These are phyloP conservation scores for Cyprinodon brontotheroides DNA, from an alignment of 2,113 vertebrate species.

Conservation along the genomic window DNA sequence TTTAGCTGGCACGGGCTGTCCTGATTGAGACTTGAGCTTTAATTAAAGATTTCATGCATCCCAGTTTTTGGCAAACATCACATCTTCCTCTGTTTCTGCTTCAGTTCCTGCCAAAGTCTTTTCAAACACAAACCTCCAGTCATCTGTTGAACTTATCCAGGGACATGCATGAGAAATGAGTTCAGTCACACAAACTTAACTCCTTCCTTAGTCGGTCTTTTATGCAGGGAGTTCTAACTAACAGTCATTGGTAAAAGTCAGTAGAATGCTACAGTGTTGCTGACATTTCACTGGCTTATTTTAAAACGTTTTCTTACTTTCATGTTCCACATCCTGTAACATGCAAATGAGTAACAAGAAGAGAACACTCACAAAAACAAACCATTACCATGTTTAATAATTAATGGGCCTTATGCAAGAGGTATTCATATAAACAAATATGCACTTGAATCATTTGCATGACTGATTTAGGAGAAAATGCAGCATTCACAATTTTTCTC, in stretches of 20 bases:
- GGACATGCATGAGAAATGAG: neutral
- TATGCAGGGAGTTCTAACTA: neutral
- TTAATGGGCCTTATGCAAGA: too few relatives aligned
- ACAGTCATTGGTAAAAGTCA: neutral
- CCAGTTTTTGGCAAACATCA: slow-evolving; percentile 7
- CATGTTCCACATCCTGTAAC: too few relatives aligned
- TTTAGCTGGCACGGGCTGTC: slow-evolving; percentile 5
- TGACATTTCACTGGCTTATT: neutral
- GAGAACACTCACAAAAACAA: too few relatives aligned
- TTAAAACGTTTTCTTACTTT: too few relatives aligned
- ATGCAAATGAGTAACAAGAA: too few relatives aligned
- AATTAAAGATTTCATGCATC: slow-evolving; percentile 24
- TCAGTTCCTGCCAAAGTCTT: neutral
- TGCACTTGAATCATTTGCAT: too few relatives aligned
- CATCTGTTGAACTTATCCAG: neutral
- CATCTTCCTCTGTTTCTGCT: neutral
- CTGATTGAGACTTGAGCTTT: slow-evolving; percentile 19
- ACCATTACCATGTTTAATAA: too few relatives aligned
- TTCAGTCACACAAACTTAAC: neutral
- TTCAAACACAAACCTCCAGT: neutral
- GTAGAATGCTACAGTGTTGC: neutral
- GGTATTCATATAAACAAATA: too few relatives aligned
- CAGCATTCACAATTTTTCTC: too few relatives aligned
- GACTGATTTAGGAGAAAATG: too few relatives aligned
- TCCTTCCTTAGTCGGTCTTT: neutral